Conservation (phyloP, 2,113 vertebrate species). For the Podarcis cretensis region DNA sequence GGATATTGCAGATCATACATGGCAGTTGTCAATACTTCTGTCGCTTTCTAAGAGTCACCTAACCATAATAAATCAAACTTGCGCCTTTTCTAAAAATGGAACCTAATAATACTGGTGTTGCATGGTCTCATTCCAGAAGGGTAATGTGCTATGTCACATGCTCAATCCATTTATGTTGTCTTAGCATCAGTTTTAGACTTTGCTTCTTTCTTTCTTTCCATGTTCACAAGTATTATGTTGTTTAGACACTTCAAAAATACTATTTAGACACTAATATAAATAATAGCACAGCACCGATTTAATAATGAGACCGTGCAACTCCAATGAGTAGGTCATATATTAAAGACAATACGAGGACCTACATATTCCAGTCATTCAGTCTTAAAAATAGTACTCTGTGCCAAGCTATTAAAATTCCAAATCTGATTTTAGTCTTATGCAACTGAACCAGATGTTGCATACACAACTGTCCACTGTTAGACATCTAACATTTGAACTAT, state of each 20-base stretch:
- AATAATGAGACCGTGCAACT: constrained; percentile 56
- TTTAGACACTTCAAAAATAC: constrained; percentile 51
- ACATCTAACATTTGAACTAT: background rate
- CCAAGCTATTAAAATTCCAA: constrained; percentile 47
- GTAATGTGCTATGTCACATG: no score
- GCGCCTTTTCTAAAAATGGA: background rate
- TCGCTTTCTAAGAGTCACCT: constrained; percentile 13
- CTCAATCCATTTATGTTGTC: background rate
- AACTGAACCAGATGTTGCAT: constrained; percentile 39
- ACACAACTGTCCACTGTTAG: constrained; percentile 39
- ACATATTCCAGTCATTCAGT: constrained; percentile 49
- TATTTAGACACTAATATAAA: no score
- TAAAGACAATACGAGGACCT: constrained; percentile 50
- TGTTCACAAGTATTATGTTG: constrained; percentile 67
- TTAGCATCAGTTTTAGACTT: background rate
- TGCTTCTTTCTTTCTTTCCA: constrained; percentile 17
- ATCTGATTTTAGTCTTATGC: constrained; percentile 56
- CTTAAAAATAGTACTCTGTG: constrained; percentile 52
- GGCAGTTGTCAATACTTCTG: constrained; percentile 5
- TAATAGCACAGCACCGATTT: constrained; percentile 46
- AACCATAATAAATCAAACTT: background rate
- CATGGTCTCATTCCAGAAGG: no score
- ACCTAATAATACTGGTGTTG: background rate
- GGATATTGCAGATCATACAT: constrained; percentile 13
- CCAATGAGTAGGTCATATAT: constrained; percentile 59